Base-by-base conservation (phyloP, 2,797 vertebrate genomes). In the Enteromius radiatus region DNA sequence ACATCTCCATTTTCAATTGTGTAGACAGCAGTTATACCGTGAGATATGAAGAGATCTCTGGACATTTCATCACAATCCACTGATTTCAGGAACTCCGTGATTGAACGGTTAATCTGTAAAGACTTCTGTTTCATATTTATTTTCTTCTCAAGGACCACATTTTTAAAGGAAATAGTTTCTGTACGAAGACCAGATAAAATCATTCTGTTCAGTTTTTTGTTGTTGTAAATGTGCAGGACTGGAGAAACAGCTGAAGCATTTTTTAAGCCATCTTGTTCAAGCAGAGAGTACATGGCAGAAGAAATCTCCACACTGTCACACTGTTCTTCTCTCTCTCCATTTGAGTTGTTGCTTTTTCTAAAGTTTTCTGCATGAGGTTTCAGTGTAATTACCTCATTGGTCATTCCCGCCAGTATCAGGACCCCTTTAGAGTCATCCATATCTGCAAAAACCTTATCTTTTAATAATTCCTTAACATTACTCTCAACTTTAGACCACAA, bases 81-180 rank as follows among this genome's bases (percentile, higher is more conserved):
- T 8, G 2, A 31, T 43, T 28, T 88, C 15, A 99, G 89, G 82
- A 96, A 98, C 1, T 86, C 79, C 7, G 94, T 67, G 56, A 97
- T n/a, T 52, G 88, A 64, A 3, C 21, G 17, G 10, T 92, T 21
- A 3, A 94, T 0, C 2, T 81, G 33, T 15, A 96, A 11, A 0
- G 3, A 33, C 54, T 91, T 93, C 54, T 69, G 76, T 28, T 75
- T 88, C 88, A 96, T 89, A 0, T 4, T 11, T 6, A 88, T 0
- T 0, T 87, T 76, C n/a, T 4, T 92, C 78, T 95, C 93, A 31
- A 94, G 86, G 82, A 97, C 89, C 84, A 95, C 93, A 5, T 89
- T 73, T 88, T 96, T 96, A 0, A 92, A n/a, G n/a, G n/a, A 79
- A 86, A 88, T 80, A 9, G 96, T 89, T 54, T 97, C 95, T 0